Base-by-base conservation (phyloP, 1,140 invertebrate genomes). In the Lordiphosa collinella region DNA sequence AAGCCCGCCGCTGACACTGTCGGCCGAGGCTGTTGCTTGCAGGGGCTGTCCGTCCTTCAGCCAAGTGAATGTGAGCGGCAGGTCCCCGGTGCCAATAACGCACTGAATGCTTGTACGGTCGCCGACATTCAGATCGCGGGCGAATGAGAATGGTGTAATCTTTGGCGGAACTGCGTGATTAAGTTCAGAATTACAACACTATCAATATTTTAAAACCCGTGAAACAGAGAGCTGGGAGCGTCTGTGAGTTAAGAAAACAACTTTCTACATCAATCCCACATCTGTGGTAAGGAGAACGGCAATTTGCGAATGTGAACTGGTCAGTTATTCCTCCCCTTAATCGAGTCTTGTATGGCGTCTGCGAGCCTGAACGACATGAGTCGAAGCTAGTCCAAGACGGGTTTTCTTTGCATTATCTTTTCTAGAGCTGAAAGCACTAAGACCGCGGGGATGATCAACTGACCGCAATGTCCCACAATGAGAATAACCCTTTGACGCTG, bases 61-160 rank as follows among this genome's bases (percentile, higher is more conserved):
- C 94, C 94, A 95, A 46, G 90, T 90, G 75, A 95, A 93, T 69
- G 90, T 90, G 50, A 94, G 89, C 25, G 93, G 93, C 54, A 91
- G 87, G 87, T 94, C 94, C 29, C 94, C 94, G 76, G 94, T 93
- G 57, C 91, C 89, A 38, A 94, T 91, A 44, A 92, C 91, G 88
- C 94, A 95, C 63, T 91, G 91, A 80, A 94, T 90, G 78, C 92
- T 92, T 76, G 92, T 92, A 79, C 93, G 90, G 61, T 94, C 93
- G 52, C 93, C 94, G 69, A 91, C 92, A 88, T 93, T 93, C n/a
- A 91, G 90, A 70, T 91, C 91, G 37, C 93, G 92, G 58, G 92
- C 93, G 78, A 94, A 92, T 63, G 89, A 90, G 75, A 94, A 93
- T 59, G 93, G 91, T 61, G 91, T 90, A 66, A 94, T 93, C 89